phyloP scores from a whole-genome alignment of 2,113 vertebrate genomes.

The Pseudorectes ferrugineus region DNA sequence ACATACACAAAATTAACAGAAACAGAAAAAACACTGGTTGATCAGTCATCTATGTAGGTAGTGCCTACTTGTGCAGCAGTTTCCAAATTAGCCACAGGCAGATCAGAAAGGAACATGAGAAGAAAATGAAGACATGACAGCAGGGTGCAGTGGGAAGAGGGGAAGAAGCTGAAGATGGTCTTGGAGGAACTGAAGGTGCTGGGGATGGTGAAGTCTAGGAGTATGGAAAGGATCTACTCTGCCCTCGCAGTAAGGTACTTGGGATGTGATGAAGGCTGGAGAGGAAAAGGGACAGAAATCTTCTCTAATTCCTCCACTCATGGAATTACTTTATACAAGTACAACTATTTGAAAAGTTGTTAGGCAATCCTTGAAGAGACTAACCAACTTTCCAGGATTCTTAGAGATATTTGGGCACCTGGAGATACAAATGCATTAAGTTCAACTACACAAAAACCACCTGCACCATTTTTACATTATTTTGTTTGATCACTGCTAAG shows the following conservation, averaged over 20 bases:
- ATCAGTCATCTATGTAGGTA: neutral
- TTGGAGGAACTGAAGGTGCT: neutral
- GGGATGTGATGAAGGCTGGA: neutral
- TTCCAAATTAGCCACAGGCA: neutral
- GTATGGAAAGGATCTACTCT: neutral
- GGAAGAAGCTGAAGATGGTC: neutral
- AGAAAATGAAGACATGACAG: neutral
- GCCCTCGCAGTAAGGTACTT: neutral
- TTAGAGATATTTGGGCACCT: neutral
- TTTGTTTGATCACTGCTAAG: neutral
- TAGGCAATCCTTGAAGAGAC: neutral
- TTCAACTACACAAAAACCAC: neutral
- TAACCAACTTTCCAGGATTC: neutral
- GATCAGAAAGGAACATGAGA: neutral
- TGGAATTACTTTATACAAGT: neutral
- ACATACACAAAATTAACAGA: neutral
- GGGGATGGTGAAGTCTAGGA: neutral
- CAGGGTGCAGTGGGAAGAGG: neutral
- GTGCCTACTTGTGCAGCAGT: neutral
- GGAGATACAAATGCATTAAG: neutral
- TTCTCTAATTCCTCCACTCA: neutral
- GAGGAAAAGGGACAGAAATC: neutral
- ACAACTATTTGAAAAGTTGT: neutral
- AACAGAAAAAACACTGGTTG: neutral
- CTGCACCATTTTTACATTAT: neutral